Evolutionary conservation across 2,797 vertebrate genomes (phyloP).

Genomic region (Anguilla marmorata): DNA sequence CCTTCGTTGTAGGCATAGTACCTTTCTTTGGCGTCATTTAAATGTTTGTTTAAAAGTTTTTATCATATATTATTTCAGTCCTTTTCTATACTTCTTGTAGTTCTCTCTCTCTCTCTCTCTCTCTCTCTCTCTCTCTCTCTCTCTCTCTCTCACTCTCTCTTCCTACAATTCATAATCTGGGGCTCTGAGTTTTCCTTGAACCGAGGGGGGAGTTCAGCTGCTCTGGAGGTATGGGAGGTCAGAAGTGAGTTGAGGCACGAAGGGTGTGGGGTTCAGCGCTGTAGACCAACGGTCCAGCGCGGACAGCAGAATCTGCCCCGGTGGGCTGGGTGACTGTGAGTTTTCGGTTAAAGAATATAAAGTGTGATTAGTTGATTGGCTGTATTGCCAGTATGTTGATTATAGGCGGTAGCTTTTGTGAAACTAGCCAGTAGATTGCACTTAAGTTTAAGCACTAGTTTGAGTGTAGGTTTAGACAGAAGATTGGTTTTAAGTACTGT

Average conservation of each 20-base stretch:
- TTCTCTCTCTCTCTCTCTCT: background rate
- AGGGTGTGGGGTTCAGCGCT: background rate
- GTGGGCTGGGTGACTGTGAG: background rate
- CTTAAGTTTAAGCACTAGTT: background rate
- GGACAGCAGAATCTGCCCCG: background rate
- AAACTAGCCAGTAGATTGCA: background rate
- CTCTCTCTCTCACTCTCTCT: background rate
- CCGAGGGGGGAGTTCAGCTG: background rate
- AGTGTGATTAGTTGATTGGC: background rate
- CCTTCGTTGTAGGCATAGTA: no score
- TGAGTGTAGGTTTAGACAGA: background rate
- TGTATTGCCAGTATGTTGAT: background rate
- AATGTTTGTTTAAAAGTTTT: background rate
- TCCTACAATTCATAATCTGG: background rate
- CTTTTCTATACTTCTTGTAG: background rate
- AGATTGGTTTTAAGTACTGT: background rate
- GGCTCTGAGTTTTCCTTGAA: background rate
- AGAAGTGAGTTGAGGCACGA: background rate
- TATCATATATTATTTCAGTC: background rate
- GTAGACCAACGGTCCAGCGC: background rate
- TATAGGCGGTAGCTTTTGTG: background rate
- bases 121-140: background rate
- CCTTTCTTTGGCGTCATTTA: background rate
- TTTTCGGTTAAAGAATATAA: background rate
- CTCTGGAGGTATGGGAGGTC: slow-evolving; percentile 8